Conservation (phyloP, 2,113 vertebrate genomes). For the Murina feae region DNA sequence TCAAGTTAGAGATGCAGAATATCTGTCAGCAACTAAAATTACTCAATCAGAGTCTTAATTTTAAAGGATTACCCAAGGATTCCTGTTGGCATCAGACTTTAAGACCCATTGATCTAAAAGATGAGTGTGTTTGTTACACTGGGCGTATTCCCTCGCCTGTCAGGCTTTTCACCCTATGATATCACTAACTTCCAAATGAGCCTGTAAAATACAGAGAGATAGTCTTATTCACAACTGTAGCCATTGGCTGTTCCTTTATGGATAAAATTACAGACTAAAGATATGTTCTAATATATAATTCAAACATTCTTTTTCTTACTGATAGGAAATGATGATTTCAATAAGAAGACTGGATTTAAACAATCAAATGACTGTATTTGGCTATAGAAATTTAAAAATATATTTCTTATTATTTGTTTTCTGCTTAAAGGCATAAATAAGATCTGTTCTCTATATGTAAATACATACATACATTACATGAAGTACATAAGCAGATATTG, state of each 20-base stretch:
- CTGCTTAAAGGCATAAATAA: background rate
- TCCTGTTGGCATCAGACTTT: background rate
- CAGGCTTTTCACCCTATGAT: background rate
- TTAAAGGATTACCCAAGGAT: background rate
- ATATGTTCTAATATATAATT: background rate
- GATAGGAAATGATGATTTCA: background rate
- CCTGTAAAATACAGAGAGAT: background rate
- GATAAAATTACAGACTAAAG: background rate
- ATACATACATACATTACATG: background rate
- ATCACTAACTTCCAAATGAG: background rate
- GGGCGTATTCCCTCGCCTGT: background rate
- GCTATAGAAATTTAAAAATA: background rate
- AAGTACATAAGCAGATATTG: background rate
- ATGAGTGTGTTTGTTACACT: background rate
- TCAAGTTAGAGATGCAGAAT: background rate
- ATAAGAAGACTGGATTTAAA: background rate
- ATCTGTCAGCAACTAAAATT: background rate
- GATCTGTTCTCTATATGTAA: background rate
- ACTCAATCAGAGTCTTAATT: background rate
- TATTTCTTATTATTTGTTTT: constrained; percentile 33
- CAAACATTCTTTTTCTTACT: background rate
- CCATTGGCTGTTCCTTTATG: background rate
- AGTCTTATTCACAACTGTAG: background rate
- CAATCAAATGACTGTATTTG: background rate
- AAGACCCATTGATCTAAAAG: background rate